Evolutionary conservation across 2,888 invertebrate species (phyloP).

Genomic region (Ditula angustiorana): DNA sequence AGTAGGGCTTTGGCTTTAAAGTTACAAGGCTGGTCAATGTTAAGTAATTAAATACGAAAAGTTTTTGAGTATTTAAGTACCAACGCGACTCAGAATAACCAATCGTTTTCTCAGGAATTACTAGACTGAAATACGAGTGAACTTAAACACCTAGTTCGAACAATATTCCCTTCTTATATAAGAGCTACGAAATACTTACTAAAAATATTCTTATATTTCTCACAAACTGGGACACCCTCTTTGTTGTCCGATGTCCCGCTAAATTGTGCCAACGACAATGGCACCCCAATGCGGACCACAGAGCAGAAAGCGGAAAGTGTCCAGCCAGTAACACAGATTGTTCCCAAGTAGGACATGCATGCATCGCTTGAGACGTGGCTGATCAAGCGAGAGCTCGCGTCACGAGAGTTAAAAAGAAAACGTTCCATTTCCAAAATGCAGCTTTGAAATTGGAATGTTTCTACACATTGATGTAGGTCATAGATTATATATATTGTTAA

Average conservation of each 20-base stretch:
- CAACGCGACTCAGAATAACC: neutral
- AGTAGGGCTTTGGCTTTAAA: neutral
- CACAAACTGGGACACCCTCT: slow-evolving; percentile 19
- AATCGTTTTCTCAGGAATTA: neutral
- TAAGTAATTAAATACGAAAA: slow-evolving; percentile 2
- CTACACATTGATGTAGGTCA: neutral
- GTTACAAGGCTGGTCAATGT: neutral
- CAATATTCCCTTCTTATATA: neutral
- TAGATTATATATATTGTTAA: neutral
- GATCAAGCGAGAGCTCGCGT: slow-evolving; percentile 35
- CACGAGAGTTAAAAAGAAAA: slow-evolving; percentile 37
- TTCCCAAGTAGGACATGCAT: slow-evolving; percentile 35
- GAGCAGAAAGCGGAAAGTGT: slow-evolving; percentile 32
- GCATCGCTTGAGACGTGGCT: slow-evolving; percentile 31
- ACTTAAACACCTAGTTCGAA: neutral
- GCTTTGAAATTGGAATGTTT: slow-evolving; percentile 33
- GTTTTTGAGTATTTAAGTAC: no score
- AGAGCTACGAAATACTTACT: neutral
- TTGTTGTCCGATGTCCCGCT: slow-evolving; percentile 13
- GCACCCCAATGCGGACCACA: slow-evolving; percentile 12
- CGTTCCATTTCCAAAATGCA: slow-evolving; percentile 29
- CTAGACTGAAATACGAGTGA: neutral
- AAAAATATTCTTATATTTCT: slow-evolving; percentile 19
- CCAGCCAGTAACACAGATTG: slow-evolving; percentile 22
- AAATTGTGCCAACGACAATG: slow-evolving; percentile 35